Base-by-base conservation (phyloP, 37 sponge, comb jelly and placozoan species). In the Cladorhizidae sp. region DNA sequence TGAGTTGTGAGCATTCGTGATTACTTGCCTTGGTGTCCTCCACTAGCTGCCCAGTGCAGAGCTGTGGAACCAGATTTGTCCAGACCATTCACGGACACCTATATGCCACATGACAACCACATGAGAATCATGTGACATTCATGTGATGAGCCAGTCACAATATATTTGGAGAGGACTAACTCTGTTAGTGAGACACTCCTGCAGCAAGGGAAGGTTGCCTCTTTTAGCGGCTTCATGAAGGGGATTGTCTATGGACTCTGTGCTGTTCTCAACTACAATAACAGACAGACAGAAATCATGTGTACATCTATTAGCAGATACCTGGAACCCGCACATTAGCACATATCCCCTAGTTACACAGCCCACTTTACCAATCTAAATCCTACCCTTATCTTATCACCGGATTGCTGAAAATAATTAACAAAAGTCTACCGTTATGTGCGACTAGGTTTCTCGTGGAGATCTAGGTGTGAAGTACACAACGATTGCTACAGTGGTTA, bases 61-160 rank as follows among this genome's bases (percentile, higher is more conserved):
- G 98, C 85, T 36, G 98, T 98, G n/a, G 96, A 98, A 6, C 98
- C 98, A 0, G 98, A 92, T 76, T 98, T 95, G 82, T 98, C 98
- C 79, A 98, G 81, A 6, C 96, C 96, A 83, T 98, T 98, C 23
- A 88, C 92, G 40, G 98, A 98, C 59, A 98, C 92, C 91, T 89
- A 57, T 23, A 52, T 45, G n/a, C n/a, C 73, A 72, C 73, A 72
- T 43, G 71, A 52, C 57, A 74, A 2, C 29, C 56, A 74, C 74
- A 74, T 52, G 37, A 32, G 9, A 31, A 74, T 15, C 25, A 67
- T 32, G 20, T 26, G 20, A 45, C 40, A 68, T 18, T 17, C 28
- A 54, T 12, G 11, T 15, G 28, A n/a, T 37, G 39, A 68, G 26
- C 69, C 9, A 18, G 69, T 31, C 21, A 70, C 12, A 40, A 12